Conservation (phyloP, 2,113 vertebrate genomes). For the human (Homo sapiens) region DNA sequence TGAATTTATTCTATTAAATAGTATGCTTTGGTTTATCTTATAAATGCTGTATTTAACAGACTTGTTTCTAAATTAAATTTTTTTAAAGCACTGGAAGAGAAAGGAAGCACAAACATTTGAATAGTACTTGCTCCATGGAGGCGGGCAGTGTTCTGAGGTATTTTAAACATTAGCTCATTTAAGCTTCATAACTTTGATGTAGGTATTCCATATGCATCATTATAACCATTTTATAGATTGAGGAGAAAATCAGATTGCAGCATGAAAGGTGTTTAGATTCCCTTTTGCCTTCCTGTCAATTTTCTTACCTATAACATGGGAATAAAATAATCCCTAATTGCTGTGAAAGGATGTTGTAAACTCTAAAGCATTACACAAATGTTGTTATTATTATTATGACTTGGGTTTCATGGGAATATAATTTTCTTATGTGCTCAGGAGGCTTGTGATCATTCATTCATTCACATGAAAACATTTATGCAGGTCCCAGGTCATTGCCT, state of each 20-base stretch:
- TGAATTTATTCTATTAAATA: background rate
- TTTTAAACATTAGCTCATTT: slow-evolving; percentile 17
- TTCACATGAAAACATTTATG: background rate
- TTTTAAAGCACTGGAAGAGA: background rate
- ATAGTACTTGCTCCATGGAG: background rate
- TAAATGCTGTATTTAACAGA: background rate
- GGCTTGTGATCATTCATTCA: background rate
- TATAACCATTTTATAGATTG: background rate
- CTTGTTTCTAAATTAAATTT: background rate
- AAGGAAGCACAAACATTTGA: background rate
- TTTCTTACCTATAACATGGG: background rate
- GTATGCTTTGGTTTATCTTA: slow-evolving; percentile 5
- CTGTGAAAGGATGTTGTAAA: background rate
- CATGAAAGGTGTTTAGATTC: background rate
- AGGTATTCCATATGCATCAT: background rate
- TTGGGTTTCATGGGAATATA: background rate
- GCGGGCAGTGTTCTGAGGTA: background rate
- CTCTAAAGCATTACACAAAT: background rate
- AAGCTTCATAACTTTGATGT: background rate
- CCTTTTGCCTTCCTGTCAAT: background rate
- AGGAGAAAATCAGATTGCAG: background rate
- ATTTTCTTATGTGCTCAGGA: background rate
- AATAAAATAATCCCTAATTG: background rate
- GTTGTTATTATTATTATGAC: background rate
- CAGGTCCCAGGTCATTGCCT: background rate